Evolutionary conservation across 2,888 invertebrate genomes (phyloP), one percentile per base, ranked within the genome.

Genomic region (Galeopsomyia nigrocyanea): DNA sequence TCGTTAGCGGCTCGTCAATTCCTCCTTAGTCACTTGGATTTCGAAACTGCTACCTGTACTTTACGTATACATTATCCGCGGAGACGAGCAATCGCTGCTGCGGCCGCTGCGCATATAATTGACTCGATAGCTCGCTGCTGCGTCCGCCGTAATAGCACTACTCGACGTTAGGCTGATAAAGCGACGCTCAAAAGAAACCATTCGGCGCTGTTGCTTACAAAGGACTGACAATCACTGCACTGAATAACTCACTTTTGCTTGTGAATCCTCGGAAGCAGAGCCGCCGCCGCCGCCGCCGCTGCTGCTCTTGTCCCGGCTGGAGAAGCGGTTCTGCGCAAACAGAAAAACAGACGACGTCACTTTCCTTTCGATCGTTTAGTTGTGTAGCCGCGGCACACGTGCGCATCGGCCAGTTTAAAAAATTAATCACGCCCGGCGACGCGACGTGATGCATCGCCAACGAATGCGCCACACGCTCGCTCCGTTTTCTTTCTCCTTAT

Each of bases 221-320:
- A 49, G 55, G 53, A 61, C 46, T 55, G 47, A 55, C 49, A 68
- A 68, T 68, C 58, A 21, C 6, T 19, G 50, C 21, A 31, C 3
- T 13, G 13, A 16, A 39, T 58, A 46, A 83, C 84, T 83, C 78
- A 84, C 84, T 80, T 80, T 82, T 46, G 69, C 75, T 55, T 78
- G 80, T 57, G 75, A 77, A 73, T 82, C 82, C 62, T 82, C 81
- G 58, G 68, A 16, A 16, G 56, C 31, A 26, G 19, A 17, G 22
- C 5, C 50, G 64, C 71, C 69, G 26, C 78, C 50, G 61, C 68
- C 65, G 31, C 31, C 19, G 17, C 9, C 10, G 57, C 71, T 69
- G 26, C 78, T 47, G 57, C 73, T 71, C 80, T 46, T 79, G 79
- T 61, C 79, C 78, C 63, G 75, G 26, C 79, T 77, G 21, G 73